Base-by-base conservation (phyloP, 37 sponge, comb jelly and placozoan genomes). In the Chondrilla cf. caribensis region DNA sequence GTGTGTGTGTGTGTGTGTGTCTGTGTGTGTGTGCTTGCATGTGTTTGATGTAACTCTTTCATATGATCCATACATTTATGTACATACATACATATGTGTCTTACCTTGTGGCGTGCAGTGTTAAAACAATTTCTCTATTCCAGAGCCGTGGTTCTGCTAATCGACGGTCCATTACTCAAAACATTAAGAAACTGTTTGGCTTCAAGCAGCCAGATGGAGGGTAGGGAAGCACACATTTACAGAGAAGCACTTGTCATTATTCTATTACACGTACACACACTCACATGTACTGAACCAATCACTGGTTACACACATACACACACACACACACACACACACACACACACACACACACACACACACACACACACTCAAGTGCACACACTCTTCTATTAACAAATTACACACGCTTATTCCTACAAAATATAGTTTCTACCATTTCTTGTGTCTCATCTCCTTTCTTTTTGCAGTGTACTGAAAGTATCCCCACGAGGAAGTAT, bases 121-220 rank as follows among this genome's bases (percentile, higher is more conserved):
- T n/a, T n/a, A n/a, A n/a, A n/a, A n/a, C n/a, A n/a, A n/a, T n/a
- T n/a, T n/a, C n/a, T n/a, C n/a, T 11, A 47, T 5, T 73, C 9
- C 6, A 73, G 76, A 73, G 43, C 44, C 76, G 76, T 3, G 41
- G 24, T 2, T 73, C 76, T 15, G 25, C 41, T 2, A 73, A 39
- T n/a, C 0, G 76, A 38, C 36, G 41, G 44, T 73, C 76, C 3
- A 73, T 73, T 9, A 36, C 76, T 8, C 76, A 73, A 25, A 73
- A 37, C 44, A 73, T 73, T 19, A 73, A 73, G 44, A 73, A 73
- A 6, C 76, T 73, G n/a, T 73, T 73, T 73, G 76, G 76, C 41
- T 73, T 73, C 76, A 73, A 73, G 44, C 76, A 73, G 9, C 76
- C 76, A 2, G 76, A 42, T 8, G 24, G 76, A 73, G 43, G 44